A percentile compares a stretch with the other conserved stretches of the same genome.
Evolutionary conservation across 1,140 invertebrate genomes (phyloP).

Genomic region (Formica exsecta): DNA sequence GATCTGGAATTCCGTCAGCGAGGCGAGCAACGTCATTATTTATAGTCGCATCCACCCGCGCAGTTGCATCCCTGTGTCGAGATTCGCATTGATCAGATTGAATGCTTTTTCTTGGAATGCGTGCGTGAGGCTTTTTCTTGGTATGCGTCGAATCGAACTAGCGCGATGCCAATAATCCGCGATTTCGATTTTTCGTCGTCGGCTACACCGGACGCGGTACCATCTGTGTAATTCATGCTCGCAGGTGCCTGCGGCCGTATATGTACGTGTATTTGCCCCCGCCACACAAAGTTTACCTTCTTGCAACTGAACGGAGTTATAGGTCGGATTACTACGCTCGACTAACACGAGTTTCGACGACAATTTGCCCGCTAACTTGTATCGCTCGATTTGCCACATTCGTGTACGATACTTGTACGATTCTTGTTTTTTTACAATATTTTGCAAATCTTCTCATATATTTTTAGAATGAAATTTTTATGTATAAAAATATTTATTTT

Average conservation of each 20-base stretch:
- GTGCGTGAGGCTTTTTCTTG: neutral
- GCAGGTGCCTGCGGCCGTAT: slow-evolving; percentile 21
- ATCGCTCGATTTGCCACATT: slow-evolving; percentile 53
- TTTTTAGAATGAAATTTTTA: neutral
- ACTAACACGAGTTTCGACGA: slow-evolving; percentile 54
- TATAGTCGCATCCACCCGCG: neutral
- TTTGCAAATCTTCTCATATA: neutral
- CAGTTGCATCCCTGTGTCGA: slow-evolving; percentile 39
- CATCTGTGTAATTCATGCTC: slow-evolving; percentile 42
- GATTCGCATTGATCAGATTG: slow-evolving; percentile 65
- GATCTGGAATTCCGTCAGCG: neutral
- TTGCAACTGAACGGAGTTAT: slow-evolving; percentile 54
- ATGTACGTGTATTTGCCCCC: slow-evolving; percentile 15
- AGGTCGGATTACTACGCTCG: slow-evolving; percentile 67
- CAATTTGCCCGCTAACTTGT: slow-evolving; percentile 53
- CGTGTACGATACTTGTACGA: slow-evolving; percentile 33
- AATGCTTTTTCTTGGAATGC: slow-evolving; percentile 15
- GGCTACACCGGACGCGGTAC: neutral
- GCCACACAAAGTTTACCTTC: slow-evolving; percentile 71
- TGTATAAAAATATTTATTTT: neutral
- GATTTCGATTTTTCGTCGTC: slow-evolving; percentile 52
- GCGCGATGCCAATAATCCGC: slow-evolving; percentile 3
- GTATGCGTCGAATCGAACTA: slow-evolving; percentile 49
- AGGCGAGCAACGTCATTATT: slow-evolving; percentile 26
- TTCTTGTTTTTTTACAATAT: neutral